Evolutionary conservation across 2,113 vertebrate genomes (phyloP).

Genomic region (Paratilapia polleni): DNA sequence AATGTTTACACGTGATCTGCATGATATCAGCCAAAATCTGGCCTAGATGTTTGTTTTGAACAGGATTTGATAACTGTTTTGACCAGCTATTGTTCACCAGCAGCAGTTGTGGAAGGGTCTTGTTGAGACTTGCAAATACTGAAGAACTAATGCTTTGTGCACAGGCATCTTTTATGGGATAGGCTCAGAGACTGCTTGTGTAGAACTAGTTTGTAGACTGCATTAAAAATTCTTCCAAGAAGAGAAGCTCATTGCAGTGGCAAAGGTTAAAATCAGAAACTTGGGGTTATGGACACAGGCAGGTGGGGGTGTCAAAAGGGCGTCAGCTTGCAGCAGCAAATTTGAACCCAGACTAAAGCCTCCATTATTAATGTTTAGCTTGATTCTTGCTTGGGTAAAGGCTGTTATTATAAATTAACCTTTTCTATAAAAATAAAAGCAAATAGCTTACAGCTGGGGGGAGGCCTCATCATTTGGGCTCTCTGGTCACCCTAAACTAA

Average conservation of each 20-base stretch:
- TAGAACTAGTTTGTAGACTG: neutral
- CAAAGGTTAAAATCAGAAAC: constrained; percentile 53
- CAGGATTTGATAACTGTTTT: constrained; percentile 27
- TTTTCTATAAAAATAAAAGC: neutral
- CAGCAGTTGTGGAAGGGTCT: constrained; percentile 65
- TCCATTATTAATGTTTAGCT: constrained; percentile 20
- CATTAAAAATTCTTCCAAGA: neutral
- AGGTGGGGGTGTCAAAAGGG: constrained; percentile 47
- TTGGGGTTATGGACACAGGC: constrained; percentile 53
- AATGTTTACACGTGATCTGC: constrained; percentile 57
- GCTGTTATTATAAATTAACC: neutral
- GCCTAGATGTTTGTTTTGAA: constrained; percentile 32
- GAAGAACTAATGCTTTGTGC: constrained; percentile 15
- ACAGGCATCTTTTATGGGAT: neutral
- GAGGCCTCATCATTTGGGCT: neutral
- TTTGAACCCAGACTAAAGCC: constrained; percentile 25
- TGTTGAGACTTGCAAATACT: constrained; percentile 65
- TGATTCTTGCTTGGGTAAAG: neutral
- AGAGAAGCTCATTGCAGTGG: neutral
- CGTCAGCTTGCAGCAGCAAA: constrained; percentile 32
- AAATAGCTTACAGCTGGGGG: neutral
- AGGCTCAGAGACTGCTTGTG: neutral
- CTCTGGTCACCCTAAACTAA: neutral
- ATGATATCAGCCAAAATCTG: constrained; percentile 37
- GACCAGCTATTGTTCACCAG: constrained; percentile 39